These are phyloP conservation scores for Thinocorus orbignyianus DNA, from an alignment of 2,113 vertebrate genomes.

Conservation along the genomic window DNA sequence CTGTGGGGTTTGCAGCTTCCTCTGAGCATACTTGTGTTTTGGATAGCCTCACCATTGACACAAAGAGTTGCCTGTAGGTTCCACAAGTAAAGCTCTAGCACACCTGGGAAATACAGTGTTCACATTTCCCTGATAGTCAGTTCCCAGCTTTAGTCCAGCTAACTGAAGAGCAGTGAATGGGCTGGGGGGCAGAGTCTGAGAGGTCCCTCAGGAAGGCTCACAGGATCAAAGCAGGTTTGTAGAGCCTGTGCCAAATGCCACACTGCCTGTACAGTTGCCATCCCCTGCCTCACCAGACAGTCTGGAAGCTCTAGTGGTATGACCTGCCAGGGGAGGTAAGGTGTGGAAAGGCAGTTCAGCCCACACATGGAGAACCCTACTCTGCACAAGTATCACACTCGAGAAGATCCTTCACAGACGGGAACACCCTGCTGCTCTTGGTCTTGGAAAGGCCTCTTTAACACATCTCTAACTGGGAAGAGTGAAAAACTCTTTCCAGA, in stretches of 20 bases:
- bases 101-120: not conserved
- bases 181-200: not conserved
- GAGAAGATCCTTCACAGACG: not conserved
- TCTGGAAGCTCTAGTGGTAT: not conserved
- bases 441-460: not conserved
- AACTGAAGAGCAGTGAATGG: not conserved
- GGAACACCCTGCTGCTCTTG: not conserved
- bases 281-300: not conserved
- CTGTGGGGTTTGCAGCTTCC: not conserved
- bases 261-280: fast-evolving
- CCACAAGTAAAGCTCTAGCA: not conserved
- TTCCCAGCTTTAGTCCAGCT: not conserved
- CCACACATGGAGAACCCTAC: not conserved
- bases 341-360: not conserved
- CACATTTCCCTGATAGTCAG: fast-evolving
- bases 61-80: not conserved
- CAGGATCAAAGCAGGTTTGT: not conserved
- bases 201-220: not conserved
- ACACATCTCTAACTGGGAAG: not conserved
- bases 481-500: not conserved
- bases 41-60: not conserved
- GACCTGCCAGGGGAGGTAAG: not conserved
- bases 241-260: not conserved
- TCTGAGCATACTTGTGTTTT: not conserved
- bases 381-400: not conserved